Evolutionary conservation across 2,113 vertebrate species (phyloP), one percentile per base, ranked within the genome.

Genomic region (Pyxicephalus adspersus): DNA sequence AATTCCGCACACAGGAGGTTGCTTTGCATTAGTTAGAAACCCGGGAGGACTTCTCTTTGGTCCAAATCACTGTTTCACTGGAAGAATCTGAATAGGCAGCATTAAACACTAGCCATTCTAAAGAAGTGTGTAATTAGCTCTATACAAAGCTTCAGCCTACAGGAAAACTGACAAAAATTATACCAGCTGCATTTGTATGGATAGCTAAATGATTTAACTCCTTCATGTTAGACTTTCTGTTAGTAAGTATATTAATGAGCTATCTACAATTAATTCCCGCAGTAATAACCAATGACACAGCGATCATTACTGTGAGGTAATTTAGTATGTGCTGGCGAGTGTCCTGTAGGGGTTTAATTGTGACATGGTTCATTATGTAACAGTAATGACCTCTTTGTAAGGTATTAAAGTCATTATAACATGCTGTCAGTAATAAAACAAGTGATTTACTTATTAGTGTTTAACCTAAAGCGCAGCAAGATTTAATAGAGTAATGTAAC

Each of bases 231-330:
- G 83, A 34, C 85, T 20, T 83, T 83, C 89, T 88, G 84, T 45
- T 88, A 85, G 84, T 91, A 71, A 83, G 89, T 90, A 83, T 92
- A 91, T 91, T 92, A 93, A 91, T 89, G 91, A 86, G 74, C 83
- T 83, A 85, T 87, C 86, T 88, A 87, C 89, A 92, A 94, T 91
- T 91, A 92, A 92, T 89, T 91, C 90, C 91, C 90, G 52, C 91
- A 90, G 91, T 92, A 89, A 91, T 91, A 90, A 91, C 92, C 91
- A 92, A 90, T 90, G 92, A 91, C 90, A 92, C 90, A 92, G 87
- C 13, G 86, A 89, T 83, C 89, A 88, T 87, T 91, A 91, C 90
- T 83, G 90, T 87, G 86, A 89, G 90, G 92, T 92, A 93, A 94
- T 92, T 90, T 92, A 89, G 87, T 88, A 57, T 50, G 91, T 83